These are phyloP conservation scores for Trachythela sp. DNA, from an alignment of 64 coral and sea anemone genomes.

Conservation along the genomic window DNA sequence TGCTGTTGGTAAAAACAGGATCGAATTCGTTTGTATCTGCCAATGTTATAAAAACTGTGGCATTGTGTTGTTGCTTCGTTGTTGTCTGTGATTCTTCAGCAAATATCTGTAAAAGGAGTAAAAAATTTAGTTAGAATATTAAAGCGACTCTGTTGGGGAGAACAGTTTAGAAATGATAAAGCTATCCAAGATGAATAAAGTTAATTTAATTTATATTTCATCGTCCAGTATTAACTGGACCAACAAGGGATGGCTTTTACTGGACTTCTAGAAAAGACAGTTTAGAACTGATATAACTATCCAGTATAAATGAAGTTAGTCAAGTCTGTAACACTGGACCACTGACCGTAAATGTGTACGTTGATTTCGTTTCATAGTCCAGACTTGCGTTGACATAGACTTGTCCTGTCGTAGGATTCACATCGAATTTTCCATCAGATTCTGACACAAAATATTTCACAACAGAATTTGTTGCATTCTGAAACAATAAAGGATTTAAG, in stretches of 20 bases:
- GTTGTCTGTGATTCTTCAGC: neutral
- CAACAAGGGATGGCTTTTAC: too few relatives aligned
- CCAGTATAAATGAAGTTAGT: neutral
- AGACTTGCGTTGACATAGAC: neutral
- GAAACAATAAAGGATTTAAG: neutral
- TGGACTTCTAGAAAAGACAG: too few relatives aligned
- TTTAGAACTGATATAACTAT: neutral
- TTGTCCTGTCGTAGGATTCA: neutral
- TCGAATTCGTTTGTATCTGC: neutral
- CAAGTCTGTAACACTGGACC: neutral
- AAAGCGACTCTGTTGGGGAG: too few relatives aligned
- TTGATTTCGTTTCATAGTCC: neutral
- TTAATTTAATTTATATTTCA: too few relatives aligned
- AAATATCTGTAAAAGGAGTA: neutral
- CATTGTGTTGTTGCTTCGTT: neutral
- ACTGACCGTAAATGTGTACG: neutral
- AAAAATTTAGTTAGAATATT: too few relatives aligned
- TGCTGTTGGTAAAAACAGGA: neutral
- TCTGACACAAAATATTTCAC: neutral
- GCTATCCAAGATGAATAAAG: neutral
- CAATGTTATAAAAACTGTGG: neutral
- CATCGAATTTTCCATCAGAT: neutral
- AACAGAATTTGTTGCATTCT: constrained; percentile 8
- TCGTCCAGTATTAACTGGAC: too few relatives aligned
- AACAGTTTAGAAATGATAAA: neutral